phyloP scores from a whole-genome alignment of 1,140 invertebrate species.

The Triops longicaudatus region DNA sequence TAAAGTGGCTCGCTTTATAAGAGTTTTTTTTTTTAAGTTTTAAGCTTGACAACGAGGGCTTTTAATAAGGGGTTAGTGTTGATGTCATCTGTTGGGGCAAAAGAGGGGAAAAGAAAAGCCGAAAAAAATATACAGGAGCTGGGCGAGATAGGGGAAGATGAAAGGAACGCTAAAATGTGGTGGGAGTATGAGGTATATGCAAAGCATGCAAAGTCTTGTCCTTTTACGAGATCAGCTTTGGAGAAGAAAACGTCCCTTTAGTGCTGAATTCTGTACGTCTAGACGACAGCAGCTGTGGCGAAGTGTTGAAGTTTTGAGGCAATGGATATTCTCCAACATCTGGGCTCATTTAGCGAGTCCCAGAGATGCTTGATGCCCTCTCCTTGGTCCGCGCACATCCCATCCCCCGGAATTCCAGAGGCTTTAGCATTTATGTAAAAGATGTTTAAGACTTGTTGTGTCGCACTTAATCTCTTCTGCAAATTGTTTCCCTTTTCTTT shows the following conservation, averaged over 20 bases:
- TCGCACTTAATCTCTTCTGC: not conserved
- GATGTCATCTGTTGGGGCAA: not conserved
- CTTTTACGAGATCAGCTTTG: not conserved
- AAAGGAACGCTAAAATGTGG: not conserved
- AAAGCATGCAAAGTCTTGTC: not conserved
- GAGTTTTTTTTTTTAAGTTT: not conserved
- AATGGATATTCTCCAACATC: not conserved
- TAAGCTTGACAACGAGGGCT: not conserved
- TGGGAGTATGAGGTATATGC: conserved; percentile 1
- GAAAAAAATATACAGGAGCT: not conserved
- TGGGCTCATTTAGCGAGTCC: conserved; percentile 4
- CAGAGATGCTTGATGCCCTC: not conserved
- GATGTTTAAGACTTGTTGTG: not conserved
- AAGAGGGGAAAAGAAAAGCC: not conserved
- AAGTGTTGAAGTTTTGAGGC: not conserved
- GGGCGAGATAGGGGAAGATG: not conserved
- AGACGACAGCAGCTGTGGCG: conserved; percentile 5
- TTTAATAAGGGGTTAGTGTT: not conserved
- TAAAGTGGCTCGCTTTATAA: not conserved
- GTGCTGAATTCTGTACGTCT: not conserved
- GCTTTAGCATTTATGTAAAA: not conserved
- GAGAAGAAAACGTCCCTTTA: not conserved
- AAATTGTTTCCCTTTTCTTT: not conserved
- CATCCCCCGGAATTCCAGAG: not conserved
- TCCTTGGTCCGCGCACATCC: not conserved